Percentiles rank a stretch among this genome's conserved stretches.
Evolutionary conservation across 2,113 vertebrate species (phyloP).

Genomic region (Genyomyrus donnyi): DNA sequence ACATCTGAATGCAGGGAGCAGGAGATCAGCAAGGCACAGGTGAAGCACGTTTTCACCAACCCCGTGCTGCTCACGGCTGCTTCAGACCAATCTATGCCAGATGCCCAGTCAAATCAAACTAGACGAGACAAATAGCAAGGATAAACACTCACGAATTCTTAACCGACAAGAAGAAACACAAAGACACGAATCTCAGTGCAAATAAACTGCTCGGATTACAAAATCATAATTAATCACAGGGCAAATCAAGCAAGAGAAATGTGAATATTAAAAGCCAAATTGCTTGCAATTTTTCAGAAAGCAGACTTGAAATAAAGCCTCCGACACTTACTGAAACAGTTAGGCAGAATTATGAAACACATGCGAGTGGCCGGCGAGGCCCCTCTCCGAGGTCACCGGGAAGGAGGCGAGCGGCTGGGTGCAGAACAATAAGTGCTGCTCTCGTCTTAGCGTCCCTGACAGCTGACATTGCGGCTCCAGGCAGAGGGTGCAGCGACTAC

Average conservation of each 20-base stretch:
- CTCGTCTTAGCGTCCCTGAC: conserved; percentile 14
- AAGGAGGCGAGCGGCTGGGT: neutral
- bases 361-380: neutral
- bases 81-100: neutral
- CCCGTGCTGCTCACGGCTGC: neutral
- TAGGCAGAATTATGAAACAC: neutral
- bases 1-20: neutral
- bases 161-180: neutral
- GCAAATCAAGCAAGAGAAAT: neutral
- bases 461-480: conserved; percentile 17
- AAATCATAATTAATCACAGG: neutral
- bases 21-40: neutral
- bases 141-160: neutral
- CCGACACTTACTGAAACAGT: neutral
- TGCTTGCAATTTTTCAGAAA: neutral
- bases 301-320: neutral
- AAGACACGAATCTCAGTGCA: neutral
- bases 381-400: neutral
- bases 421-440: neutral
- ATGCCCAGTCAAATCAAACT: neutral
- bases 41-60: neutral
- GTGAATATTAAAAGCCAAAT: neutral
- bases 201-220: neutral
- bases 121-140: neutral
- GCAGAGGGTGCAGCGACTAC: conserved; percentile 5